Conservation (phyloP, 2,113 vertebrate genomes). For the Oncorhynchus tshawytscha region DNA sequence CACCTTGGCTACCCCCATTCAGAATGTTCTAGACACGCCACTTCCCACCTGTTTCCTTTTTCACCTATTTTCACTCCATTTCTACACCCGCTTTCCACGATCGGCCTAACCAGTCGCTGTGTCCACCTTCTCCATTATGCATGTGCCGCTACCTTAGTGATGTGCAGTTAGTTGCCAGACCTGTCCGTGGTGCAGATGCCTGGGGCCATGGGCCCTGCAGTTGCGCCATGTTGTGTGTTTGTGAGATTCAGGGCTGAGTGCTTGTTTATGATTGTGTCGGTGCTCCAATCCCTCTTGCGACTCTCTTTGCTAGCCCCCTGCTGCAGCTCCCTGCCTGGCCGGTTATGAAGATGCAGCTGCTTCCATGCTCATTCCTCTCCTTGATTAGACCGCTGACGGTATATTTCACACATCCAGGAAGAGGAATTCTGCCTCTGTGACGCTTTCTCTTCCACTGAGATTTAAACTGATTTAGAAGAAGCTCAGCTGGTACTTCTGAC, state of each 20-base stretch:
- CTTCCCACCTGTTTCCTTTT: background rate
- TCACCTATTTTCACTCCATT: background rate
- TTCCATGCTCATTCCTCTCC: constrained; percentile 53
- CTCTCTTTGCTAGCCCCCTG: background rate
- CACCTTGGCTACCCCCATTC: no score
- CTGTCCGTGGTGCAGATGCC: constrained; percentile 33
- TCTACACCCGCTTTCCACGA: constrained; percentile 1
- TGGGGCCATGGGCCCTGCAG: constrained; percentile 14
- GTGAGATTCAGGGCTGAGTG: constrained; percentile 29
- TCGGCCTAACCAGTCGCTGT: constrained; percentile 26
- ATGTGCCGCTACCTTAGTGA: background rate
- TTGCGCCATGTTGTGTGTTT: constrained; percentile 35
- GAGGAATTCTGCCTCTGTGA: constrained; percentile 58
- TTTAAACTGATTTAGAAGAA: constrained; percentile 62
- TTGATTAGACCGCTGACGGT: constrained; percentile 59
- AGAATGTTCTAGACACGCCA: background rate
- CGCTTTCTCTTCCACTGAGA: constrained; percentile 56
- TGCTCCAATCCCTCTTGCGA: constrained; percentile 43
- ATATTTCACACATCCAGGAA: constrained; percentile 64
- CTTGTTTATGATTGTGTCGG: constrained; percentile 45
- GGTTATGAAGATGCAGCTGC: constrained; percentile 61
- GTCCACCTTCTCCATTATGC: background rate
- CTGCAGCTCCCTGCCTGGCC: constrained; percentile 41
- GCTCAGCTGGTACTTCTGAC: constrained; percentile 49
- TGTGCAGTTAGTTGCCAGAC: background rate